Conservation (phyloP, 1,140 invertebrate species). For the Dendrolimus kikuchii region DNA sequence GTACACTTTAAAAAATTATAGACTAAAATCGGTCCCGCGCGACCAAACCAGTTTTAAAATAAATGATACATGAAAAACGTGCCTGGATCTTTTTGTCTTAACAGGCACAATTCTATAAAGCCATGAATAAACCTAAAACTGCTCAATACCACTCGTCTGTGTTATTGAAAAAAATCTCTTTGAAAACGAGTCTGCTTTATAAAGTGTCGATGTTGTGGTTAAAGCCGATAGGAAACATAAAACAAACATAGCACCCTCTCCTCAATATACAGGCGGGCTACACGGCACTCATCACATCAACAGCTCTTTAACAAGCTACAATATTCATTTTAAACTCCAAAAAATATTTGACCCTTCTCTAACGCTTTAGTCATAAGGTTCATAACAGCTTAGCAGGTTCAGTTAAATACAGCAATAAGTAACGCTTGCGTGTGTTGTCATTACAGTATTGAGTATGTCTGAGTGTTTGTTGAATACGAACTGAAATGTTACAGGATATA, state of each 20-base stretch:
- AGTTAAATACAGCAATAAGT: conserved; percentile 4
- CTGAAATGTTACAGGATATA: not conserved
- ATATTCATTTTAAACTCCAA: conserved; percentile 7
- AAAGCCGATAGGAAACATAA: conserved; percentile 9
- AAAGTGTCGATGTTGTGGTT: conserved; percentile 7
- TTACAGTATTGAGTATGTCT: conserved; percentile 19
- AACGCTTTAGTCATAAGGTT: not conserved
- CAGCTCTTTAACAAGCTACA: conserved; percentile 12
- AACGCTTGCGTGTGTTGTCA: conserved; percentile 9
- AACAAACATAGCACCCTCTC: conserved; percentile 11
- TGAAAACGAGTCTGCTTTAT: not conserved
- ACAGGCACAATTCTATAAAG: too few relatives aligned
- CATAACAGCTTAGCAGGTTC: conserved; percentile 1
- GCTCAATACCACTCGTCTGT: too few relatives aligned
- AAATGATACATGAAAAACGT: too few relatives aligned
- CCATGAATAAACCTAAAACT: too few relatives aligned
- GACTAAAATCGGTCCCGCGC: too few relatives aligned
- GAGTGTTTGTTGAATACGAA: conserved; percentile 11
- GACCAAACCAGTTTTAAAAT: too few relatives aligned
- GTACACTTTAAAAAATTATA: too few relatives aligned
- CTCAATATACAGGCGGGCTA: conserved; percentile 10
- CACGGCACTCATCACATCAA: conserved; percentile 10
- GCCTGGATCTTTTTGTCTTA: too few relatives aligned
- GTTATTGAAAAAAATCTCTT: too few relatives aligned
- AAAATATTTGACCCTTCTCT: not conserved